Evolutionary conservation across 2,113 vertebrate species (phyloP).

Genomic region (Urocitellus parryii): DNA sequence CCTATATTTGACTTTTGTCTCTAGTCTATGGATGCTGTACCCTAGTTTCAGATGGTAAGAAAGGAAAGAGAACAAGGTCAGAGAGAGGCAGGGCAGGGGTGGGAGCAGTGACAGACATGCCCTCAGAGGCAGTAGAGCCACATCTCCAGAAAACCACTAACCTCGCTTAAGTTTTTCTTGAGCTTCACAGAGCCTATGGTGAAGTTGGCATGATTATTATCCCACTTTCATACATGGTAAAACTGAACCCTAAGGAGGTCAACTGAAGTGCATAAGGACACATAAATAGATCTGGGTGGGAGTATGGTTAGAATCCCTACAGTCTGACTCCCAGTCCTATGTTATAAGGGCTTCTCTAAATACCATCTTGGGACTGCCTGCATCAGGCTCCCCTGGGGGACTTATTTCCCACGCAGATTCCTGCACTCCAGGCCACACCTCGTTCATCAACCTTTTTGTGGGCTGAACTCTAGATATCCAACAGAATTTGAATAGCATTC

Average conservation of each 20-base stretch:
- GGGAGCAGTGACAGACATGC: neutral
- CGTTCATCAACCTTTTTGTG: neutral
- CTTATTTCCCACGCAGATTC: neutral
- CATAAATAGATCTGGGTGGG: too few species aligned
- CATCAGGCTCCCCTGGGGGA: neutral
- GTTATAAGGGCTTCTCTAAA: neutral
- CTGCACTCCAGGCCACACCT: neutral
- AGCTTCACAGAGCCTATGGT: neutral
- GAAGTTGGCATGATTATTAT: neutral
- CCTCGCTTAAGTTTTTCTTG: neutral
- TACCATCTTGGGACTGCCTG: too few species aligned
- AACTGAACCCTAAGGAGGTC: neutral
- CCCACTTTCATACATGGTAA: neutral
- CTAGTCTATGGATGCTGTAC: neutral
- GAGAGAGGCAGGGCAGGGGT: neutral
- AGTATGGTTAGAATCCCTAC: neutral
- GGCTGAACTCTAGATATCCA: neutral
- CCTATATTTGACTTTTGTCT: neutral
- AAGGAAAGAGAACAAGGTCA: neutral
- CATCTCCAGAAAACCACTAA: neutral
- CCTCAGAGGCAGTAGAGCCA: neutral
- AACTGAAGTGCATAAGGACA: too few species aligned
- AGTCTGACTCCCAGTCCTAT: neutral
- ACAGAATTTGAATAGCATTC: neutral
- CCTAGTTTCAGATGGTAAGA: neutral